phyloP scores from a whole-genome alignment of 2,797 vertebrate genomes.

The Fratercula arctica region DNA sequence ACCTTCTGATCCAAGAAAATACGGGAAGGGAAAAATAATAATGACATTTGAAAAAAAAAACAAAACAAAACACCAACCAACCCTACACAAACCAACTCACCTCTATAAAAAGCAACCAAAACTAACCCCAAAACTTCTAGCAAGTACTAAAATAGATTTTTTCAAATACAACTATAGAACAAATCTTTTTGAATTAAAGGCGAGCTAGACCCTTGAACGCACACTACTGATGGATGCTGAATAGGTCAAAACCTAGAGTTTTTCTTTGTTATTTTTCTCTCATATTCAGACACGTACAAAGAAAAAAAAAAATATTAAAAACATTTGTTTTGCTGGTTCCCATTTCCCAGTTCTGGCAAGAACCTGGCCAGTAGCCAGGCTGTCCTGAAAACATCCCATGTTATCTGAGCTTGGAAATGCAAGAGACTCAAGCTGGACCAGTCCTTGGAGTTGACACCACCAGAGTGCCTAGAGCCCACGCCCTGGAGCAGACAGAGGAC shows the following conservation, averaged over 20 bases:
- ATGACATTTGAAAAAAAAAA: background rate
- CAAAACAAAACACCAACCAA: background rate
- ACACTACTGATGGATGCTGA: background rate
- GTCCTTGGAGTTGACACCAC: background rate
- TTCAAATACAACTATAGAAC: background rate
- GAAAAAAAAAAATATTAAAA: background rate
- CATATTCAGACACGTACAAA: background rate
- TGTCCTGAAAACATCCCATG: background rate
- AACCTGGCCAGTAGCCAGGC: background rate
- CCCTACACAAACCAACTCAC: background rate
- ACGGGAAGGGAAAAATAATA: slow-evolving; percentile 38
- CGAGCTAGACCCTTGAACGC: background rate
- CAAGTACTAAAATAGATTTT: background rate
- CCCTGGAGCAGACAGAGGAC: background rate
- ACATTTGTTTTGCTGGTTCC: background rate
- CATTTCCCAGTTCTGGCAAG: background rate
- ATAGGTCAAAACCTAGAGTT: background rate
- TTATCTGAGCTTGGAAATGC: slow-evolving; percentile 15
- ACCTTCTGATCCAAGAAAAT: slow-evolving; percentile 55
- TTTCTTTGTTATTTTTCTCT: background rate
- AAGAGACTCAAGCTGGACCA: background rate
- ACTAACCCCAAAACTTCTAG: background rate
- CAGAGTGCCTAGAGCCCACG: background rate
- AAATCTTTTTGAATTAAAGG: background rate
- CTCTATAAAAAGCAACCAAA: slow-evolving; percentile 9